phyloP scores from a whole-genome alignment of 2,113 vertebrate genomes.

The Callipepla californica region DNA sequence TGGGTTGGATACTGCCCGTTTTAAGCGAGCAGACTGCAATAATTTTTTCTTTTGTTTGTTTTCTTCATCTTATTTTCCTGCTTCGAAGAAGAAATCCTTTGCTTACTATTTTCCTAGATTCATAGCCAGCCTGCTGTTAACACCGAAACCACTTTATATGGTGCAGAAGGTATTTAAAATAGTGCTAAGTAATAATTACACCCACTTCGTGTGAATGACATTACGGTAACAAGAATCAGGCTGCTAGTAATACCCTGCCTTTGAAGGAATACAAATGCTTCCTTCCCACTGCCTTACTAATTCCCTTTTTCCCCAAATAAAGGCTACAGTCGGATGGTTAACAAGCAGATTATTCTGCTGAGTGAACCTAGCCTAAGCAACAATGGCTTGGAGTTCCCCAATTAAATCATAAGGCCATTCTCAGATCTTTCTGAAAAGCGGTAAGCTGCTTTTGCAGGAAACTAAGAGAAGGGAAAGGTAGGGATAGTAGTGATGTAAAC shows the following conservation, averaged over 20 bases:
- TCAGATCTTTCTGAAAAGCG: not conserved
- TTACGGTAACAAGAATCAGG: not conserved
- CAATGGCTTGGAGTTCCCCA: not conserved
- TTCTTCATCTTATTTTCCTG: not conserved
- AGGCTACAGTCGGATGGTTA: constrained; percentile 16
- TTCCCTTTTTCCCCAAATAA: constrained; percentile 20
- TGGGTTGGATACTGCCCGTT: not conserved
- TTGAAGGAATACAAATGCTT: constrained; percentile 39
- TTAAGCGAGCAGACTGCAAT: not conserved
- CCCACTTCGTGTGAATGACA: not conserved
- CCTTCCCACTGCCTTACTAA: not conserved
- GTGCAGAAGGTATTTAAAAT: not conserved
- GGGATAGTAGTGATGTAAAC: accelerated
- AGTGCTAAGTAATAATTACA: not conserved
- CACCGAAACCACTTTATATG: not conserved
- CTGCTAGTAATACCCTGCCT: not conserved
- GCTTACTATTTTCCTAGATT: not conserved
- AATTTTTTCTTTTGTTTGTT: not conserved
- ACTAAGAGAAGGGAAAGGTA: not conserved
- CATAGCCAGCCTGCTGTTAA: not conserved
- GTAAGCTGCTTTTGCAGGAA: not conserved
- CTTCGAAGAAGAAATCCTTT: not conserved
- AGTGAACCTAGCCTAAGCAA: not conserved
- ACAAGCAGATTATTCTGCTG: not conserved
- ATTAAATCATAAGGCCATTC: not conserved